Conservation (phyloP, 2,797 vertebrate species). For the Heterohyrax brucei region DNA sequence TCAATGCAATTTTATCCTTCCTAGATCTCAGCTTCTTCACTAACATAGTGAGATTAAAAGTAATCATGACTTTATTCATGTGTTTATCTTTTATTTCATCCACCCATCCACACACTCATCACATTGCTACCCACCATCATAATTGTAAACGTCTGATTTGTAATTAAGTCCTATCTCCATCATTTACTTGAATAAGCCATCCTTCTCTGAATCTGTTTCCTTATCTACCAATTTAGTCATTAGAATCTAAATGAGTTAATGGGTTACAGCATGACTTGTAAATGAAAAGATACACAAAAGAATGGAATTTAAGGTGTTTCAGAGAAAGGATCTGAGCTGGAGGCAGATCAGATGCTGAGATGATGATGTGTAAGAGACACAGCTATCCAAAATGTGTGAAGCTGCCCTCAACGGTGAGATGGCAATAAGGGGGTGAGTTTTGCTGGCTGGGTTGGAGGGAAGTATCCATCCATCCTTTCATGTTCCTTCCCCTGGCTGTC, state of each 20-base stretch:
- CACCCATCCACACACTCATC: not conserved
- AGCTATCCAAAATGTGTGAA: not conserved
- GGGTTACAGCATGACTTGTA: not conserved
- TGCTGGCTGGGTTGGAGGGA: not conserved
- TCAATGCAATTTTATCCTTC: not conserved
- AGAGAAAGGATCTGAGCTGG: not conserved
- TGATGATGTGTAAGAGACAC: too few relatives aligned
- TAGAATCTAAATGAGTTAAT: not conserved
- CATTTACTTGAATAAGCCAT: not conserved
- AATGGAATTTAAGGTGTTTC: not conserved
- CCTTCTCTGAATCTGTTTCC: not conserved
- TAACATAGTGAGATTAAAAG: not conserved
- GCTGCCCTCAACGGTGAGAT: not conserved
- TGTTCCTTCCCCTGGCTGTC: not conserved
- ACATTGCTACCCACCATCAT: too few relatives aligned
- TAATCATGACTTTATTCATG: not conserved
- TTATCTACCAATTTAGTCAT: not conserved
- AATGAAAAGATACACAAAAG: not conserved
- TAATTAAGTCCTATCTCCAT: not conserved
- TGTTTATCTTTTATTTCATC: not conserved
- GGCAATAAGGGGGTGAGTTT: not conserved
- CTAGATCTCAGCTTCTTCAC: conserved; percentile 1
- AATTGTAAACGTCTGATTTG: not conserved
- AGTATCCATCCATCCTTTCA: not conserved
- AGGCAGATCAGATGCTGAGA: not conserved